Evolutionary conservation across 1,140 invertebrate species (phyloP).

Genomic region (Scaptomyza pallida): DNA sequence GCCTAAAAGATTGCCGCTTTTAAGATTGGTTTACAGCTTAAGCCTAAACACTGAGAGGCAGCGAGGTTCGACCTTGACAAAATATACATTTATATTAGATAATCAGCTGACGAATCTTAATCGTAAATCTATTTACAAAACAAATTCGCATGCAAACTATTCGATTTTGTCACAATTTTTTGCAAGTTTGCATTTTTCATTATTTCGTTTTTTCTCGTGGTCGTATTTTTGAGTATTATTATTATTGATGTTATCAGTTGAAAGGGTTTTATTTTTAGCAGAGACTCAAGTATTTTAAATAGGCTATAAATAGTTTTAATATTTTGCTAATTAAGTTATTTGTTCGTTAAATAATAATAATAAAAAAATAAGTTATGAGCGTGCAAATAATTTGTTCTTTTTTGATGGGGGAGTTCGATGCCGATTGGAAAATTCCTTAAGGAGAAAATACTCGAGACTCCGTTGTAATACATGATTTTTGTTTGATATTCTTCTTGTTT

Average conservation of each 20-base stretch:
- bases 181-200: slow-evolving; percentile 63
- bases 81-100: slow-evolving; percentile 47
- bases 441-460: slow-evolving; percentile 78
- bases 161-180: slow-evolving; percentile 53
- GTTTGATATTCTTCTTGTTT: slow-evolving; percentile 56
- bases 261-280: slow-evolving; percentile 38
- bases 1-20: slow-evolving; percentile 21
- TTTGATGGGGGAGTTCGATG: slow-evolving; percentile 29
- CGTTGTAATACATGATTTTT: slow-evolving; percentile 61
- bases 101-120: slow-evolving; percentile 34
- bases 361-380: slow-evolving; percentile 18
- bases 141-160: slow-evolving; percentile 50
- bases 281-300: slow-evolving; percentile 77
- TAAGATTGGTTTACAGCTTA: slow-evolving; percentile 52
- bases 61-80: slow-evolving; percentile 73
- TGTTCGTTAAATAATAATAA: slow-evolving; percentile 8
- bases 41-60: slow-evolving; percentile 77
- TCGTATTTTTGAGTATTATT: slow-evolving; percentile 79
- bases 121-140: slow-evolving; percentile 58
- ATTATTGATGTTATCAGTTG: slow-evolving; percentile 59
- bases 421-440: slow-evolving; percentile 51
- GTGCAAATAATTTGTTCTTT: slow-evolving; percentile 32
- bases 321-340: slow-evolving; percentile 25
- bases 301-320: slow-evolving; percentile 43
- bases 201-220: slow-evolving; percentile 44